These are phyloP conservation scores for Uria lomvia DNA, from an alignment of 2,113 vertebrate species.

Conservation along the genomic window DNA sequence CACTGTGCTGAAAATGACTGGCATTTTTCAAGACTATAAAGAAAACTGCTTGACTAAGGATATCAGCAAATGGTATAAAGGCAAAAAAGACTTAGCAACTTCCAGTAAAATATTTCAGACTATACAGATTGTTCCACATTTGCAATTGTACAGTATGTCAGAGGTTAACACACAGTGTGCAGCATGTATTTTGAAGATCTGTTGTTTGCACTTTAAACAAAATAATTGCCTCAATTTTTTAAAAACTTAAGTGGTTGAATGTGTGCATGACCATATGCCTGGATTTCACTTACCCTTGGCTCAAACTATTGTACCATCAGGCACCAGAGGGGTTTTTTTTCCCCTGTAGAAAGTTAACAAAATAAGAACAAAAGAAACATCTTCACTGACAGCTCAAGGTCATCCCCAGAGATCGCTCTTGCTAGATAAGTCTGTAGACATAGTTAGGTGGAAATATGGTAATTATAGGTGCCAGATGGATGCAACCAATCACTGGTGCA, in stretches of 20 bases:
- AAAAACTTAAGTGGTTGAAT: not conserved
- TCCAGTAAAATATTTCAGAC: not conserved
- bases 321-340: not conserved
- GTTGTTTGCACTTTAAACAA: not conserved
- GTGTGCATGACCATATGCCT: not conserved
- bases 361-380: not conserved
- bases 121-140: not conserved
- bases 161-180: not conserved
- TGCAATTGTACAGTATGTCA: constrained; percentile 2
- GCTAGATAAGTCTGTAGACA: not conserved
- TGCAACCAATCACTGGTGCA: not conserved
- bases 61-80: not conserved
- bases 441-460: not conserved
- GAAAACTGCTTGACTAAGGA: not conserved
- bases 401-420: not conserved
- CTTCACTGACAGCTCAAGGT: not conserved
- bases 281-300: not conserved
- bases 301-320: not conserved
- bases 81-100: not conserved
- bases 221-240: not conserved
- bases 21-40: constrained; percentile 18
- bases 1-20: constrained; percentile 4
- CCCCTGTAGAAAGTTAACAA: not conserved
- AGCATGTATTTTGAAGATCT: constrained; percentile 2
- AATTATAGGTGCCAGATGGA: not conserved